Base-by-base conservation (phyloP, 2,113 vertebrate species). In the Thinocorus orbignyianus region DNA sequence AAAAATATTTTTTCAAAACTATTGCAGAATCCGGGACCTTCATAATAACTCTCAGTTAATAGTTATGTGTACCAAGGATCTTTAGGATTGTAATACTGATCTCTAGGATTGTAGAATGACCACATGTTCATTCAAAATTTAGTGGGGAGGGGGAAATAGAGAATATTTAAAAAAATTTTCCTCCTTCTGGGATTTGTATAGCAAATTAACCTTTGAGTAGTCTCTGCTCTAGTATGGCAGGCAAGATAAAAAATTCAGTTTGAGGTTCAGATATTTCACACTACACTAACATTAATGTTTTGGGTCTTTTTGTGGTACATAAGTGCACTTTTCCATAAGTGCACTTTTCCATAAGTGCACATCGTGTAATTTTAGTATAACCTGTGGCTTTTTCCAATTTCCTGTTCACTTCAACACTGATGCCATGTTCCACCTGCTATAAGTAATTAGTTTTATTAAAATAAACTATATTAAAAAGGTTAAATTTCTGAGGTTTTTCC, bases 61-160 rank as follows among this genome's bases (percentile, higher is more conserved):
- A 68, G 55, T 41, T 82, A 17, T 23, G 2, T 13, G 2, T 30
- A 76, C 6, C 37, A 74, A 31, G 78, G 28, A 58, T 17, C 3
- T 68, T 16, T 46, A n/a, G 4, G 8, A 58, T 1, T 42, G 4
- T 41, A 74, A 31, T 71, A 79, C 19, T 81, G 28, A 58, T 17
- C 3, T 68, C 20, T 46, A n/a, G 4, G 8, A 58, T 1, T 42
- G 4, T 17, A 60, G 5, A 92, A 79, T 51, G 39, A 11, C 13
- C 22, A 37, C 11, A 25, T 18, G 3, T 20, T 82, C 8, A 26
- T 49, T 82, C 10, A 71, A 46, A 85, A 49, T 17, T 35, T 13
- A 51, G 28, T 2, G 1, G 20, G 7, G 41, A 28, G 7, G 4
- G 4, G 1, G 3, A 51, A 77, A 68, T 6, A 41, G 8, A 69